phyloP scores from a whole-genome alignment of 1,140 invertebrate genomes.

The Cherax destructor region DNA sequence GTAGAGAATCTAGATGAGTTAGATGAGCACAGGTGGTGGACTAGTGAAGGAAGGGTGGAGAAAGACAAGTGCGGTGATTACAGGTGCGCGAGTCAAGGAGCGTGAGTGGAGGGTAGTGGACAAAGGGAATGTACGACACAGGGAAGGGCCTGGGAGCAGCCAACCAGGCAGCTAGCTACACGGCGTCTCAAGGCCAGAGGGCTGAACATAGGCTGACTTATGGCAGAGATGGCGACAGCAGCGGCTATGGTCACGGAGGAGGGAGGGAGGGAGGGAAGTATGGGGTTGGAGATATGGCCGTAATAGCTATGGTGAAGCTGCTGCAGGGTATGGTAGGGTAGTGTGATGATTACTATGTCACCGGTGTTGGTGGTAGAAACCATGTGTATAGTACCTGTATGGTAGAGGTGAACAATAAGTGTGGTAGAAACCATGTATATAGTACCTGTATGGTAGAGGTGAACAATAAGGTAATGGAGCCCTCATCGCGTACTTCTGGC shows the following conservation, averaged over 20 bases:
- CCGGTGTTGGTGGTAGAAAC: background rate
- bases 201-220: constrained; percentile 13
- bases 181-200: constrained; percentile 6
- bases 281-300: background rate
- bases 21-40: no score
- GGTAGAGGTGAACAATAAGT: no score
- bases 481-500: no score
- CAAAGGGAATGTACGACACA: background rate
- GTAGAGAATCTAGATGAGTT: background rate
- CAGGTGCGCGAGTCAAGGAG: background rate
- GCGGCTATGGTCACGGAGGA: background rate
- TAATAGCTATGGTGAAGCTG: background rate
- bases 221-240: background rate
- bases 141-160: background rate
- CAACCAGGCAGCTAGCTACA: background rate
- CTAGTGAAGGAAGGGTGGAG: background rate
- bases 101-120: background rate
- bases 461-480: no score
- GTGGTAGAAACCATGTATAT: no score
- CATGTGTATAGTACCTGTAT: no score
- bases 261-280: background rate
- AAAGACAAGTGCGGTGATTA: no score
- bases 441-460: no score
- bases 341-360: background rate
- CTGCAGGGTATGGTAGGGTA: background rate